Conservation (phyloP, 2,888 invertebrate genomes). For the Altica lythri region DNA sequence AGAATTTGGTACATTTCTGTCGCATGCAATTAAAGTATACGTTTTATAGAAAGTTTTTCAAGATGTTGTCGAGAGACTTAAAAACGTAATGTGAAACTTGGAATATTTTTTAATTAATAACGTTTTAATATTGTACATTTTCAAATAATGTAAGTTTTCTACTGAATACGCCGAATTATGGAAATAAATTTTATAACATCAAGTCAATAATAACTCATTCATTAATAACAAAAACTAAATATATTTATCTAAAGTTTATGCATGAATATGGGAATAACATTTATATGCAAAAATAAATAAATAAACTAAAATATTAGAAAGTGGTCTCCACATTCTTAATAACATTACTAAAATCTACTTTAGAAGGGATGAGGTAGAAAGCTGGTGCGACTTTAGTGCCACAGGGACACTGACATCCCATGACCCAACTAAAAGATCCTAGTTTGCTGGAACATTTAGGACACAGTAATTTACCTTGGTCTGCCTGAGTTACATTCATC, state of each 20-base stretch:
- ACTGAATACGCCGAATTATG: no score
- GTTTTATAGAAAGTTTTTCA: no score
- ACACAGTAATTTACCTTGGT: constrained; percentile 83
- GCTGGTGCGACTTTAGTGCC: constrained; percentile 88
- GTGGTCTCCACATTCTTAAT: constrained; percentile 84
- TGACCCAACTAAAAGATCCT: constrained; percentile 90
- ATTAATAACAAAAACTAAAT: constrained; percentile 1
- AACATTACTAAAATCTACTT: constrained; percentile 87
- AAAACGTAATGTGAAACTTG: no score
- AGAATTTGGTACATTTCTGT: no score
- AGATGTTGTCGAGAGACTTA: no score
- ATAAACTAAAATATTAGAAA: constrained; percentile 41
- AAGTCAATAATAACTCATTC: no score
- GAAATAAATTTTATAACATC: no score
- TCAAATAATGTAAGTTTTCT: no score
- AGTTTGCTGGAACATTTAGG: constrained; percentile 84
- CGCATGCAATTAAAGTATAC: no score
- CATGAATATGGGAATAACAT: neutral
- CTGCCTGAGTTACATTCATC: constrained; percentile 70
- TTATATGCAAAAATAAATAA: neutral
- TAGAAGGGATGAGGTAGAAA: constrained; percentile 88
- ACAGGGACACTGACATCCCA: constrained; percentile 89
- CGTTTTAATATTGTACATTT: no score
- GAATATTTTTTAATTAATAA: no score
- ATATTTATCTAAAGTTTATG: neutral